Conservation (phyloP, 2,113 vertebrate species). For the Peucedramus taeniatus region DNA sequence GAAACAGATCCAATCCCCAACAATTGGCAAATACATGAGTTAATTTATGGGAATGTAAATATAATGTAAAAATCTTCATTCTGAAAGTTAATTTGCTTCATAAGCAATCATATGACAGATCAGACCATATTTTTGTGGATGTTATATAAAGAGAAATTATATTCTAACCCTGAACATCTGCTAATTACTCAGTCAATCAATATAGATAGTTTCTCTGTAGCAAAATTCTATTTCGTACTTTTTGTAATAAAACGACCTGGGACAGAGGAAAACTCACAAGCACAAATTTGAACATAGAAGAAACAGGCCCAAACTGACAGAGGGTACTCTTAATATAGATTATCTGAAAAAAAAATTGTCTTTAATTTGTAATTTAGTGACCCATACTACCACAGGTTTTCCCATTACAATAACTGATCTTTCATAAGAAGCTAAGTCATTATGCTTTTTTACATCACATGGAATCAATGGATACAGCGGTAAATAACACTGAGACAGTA, state of each 20-base stretch:
- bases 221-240: background rate
- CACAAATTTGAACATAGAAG: background rate
- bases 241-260: background rate
- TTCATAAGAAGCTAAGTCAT: background rate
- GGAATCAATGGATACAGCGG: background rate
- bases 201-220: background rate
- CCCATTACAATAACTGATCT: background rate
- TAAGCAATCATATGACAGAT: background rate
- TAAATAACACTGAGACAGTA: background rate
- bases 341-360: background rate
- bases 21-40: background rate
- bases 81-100: background rate
- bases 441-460: background rate
- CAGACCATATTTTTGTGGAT: background rate
- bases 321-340: background rate
- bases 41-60: background rate
- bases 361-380: background rate
- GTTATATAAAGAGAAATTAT: background rate
- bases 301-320: background rate
- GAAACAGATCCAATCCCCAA: too few relatives aligned
- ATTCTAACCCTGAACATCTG: background rate
- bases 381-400: background rate
- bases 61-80: background rate
- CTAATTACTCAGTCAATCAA: background rate
- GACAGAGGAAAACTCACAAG: background rate